Evolutionary conservation across 1,140 invertebrate species (phyloP).

Genomic region (Diorhabda sublineata): DNA sequence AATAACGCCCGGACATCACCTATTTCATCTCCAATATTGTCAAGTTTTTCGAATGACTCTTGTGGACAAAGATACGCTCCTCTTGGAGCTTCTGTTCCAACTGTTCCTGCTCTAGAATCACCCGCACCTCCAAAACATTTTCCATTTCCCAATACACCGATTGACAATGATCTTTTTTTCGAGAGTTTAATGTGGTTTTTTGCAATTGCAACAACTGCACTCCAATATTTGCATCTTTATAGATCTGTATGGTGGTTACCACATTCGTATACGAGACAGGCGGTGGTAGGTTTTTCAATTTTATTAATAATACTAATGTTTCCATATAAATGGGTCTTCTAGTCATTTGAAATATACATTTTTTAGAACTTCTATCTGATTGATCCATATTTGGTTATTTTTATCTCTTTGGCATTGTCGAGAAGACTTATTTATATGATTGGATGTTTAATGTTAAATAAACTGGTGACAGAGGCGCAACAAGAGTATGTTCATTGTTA

Average conservation of each 20-base stretch:
- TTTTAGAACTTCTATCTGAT: slow-evolving; percentile 95
- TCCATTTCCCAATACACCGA: slow-evolving; percentile 77
- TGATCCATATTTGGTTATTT: slow-evolving; percentile 77
- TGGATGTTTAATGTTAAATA: slow-evolving; percentile 38
- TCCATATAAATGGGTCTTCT: too few relatives aligned
- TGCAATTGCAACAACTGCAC: slow-evolving; percentile 64
- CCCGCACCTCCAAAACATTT: slow-evolving; percentile 68
- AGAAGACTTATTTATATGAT: slow-evolving; percentile 68
- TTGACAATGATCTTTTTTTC: slow-evolving; percentile 79
- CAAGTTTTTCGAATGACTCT: slow-evolving; percentile 17
- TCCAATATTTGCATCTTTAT: slow-evolving; percentile 94
- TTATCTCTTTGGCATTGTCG: slow-evolving; percentile 75
- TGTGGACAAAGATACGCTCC: slow-evolving; percentile 18
- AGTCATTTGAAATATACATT: background rate
- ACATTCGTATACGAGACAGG: slow-evolving; percentile 82
- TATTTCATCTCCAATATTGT: slow-evolving; percentile 12
- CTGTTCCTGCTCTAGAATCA: slow-evolving; percentile 30
- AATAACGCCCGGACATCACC: slow-evolving; percentile 1
- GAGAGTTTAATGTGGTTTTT: slow-evolving; percentile 83
- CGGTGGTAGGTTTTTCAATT: slow-evolving; percentile 67
- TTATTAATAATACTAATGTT: background rate
- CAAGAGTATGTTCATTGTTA: slow-evolving; percentile 26
- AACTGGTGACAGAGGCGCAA: slow-evolving; percentile 29
- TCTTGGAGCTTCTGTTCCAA: slow-evolving; percentile 15
- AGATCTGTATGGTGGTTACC: slow-evolving; percentile 96